These are phyloP conservation scores for Ferrisia virgata DNA, from an alignment of 2,888 invertebrate species.

Conservation along the genomic window DNA sequence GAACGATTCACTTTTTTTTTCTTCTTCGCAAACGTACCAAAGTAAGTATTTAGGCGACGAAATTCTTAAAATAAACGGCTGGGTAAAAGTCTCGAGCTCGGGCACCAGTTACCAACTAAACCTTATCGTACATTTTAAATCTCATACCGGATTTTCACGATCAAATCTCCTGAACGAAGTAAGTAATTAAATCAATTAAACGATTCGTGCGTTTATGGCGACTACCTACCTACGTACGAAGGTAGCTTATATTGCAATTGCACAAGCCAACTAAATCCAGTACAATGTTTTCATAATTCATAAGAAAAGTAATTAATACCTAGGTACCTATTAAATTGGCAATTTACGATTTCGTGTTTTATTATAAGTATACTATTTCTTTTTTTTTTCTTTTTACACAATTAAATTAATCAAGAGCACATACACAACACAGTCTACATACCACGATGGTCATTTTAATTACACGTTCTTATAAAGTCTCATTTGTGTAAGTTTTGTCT, in stretches of 20 bases:
- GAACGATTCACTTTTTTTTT: slow-evolving; percentile 1
- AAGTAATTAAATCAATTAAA: slow-evolving; percentile 29
- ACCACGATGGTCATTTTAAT: not conserved
- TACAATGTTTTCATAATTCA: slow-evolving; percentile 8
- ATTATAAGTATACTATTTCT: too few relatives aligned
- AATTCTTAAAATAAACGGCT: slow-evolving; percentile 2
- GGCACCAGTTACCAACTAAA: not conserved
- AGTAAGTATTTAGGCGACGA: not conserved
- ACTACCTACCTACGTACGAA: too few relatives aligned
- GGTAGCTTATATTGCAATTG: not conserved
- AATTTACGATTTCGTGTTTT: not conserved
- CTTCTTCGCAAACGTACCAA: not conserved
- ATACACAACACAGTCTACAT: not conserved
- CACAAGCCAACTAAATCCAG: not conserved
- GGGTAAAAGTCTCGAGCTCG: not conserved
- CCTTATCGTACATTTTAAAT: not conserved
- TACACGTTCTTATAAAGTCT: not conserved
- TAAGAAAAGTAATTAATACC: not conserved
- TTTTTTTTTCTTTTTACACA: not conserved
- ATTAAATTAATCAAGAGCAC: not conserved
- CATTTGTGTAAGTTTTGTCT: too few relatives aligned
- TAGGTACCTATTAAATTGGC: slow-evolving; percentile 1
- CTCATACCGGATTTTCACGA: not conserved
- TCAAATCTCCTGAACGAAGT: not conserved
- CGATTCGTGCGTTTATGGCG: slow-evolving; percentile 7